phyloP scores from a whole-genome alignment of 1,140 invertebrate species.

The Lordiphosa mommai region DNA sequence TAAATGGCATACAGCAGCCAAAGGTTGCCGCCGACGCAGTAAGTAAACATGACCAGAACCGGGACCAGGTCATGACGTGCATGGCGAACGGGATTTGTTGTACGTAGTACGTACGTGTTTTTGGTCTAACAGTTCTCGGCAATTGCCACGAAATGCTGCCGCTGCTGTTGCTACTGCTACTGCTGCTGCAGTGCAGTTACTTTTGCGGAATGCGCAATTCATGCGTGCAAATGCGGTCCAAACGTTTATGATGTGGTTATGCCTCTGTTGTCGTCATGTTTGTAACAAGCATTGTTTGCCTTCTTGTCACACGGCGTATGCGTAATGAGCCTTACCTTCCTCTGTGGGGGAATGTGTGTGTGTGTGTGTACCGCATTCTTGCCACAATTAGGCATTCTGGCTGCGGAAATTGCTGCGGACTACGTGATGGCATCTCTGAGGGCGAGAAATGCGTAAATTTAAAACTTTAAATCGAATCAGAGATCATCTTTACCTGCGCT shows the following conservation, averaged over 20 bases:
- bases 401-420: constrained; percentile 38
- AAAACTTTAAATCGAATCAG: constrained; percentile 26
- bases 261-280: constrained; percentile 12
- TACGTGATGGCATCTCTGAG: constrained; percentile 31
- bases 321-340: constrained; percentile 61
- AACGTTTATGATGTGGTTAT: constrained; percentile 71
- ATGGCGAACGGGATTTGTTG: background rate
- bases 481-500: background rate
- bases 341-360: constrained; percentile 3
- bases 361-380: constrained; percentile 37
- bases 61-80: constrained; percentile 37
- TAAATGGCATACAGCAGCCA: constrained; percentile 21
- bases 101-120: constrained; percentile 29
- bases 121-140: constrained; percentile 33
- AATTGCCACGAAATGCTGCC: constrained; percentile 47
- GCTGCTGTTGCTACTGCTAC: background rate
- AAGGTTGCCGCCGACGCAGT: constrained; percentile 38
- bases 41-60: constrained; percentile 44
- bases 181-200: constrained; percentile 52
- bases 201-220: constrained; percentile 74
- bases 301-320: constrained; percentile 54
- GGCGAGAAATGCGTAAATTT: constrained; percentile 13
- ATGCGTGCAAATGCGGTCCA: constrained; percentile 65
- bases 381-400: constrained; percentile 67
- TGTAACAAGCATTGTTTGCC: constrained; percentile 57